Evolutionary conservation across 1,140 invertebrate genomes (phyloP), one percentile per base, ranked within the genome.

Genomic region (Colletes gigas): DNA sequence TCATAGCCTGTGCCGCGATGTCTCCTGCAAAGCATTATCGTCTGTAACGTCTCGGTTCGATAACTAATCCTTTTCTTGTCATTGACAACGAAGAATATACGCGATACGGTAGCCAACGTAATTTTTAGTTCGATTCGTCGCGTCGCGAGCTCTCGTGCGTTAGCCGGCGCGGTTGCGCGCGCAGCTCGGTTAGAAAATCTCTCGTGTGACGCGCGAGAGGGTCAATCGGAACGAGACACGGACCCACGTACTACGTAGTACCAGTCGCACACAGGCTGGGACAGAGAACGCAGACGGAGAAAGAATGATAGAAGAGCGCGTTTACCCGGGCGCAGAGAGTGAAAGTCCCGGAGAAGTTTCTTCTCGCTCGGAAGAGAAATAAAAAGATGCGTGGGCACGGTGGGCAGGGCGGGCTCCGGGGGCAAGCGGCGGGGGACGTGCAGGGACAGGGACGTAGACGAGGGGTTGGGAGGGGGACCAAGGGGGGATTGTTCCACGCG

Each of bases 331-430:
- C 44, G 59, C 59, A n/a, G 77, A 79, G 77, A 79, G 77, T 73
- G 77, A 79, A 79, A 79, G 77, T 79, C 52, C 3, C 59, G 0
- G 19, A 41, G 68, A 30, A 78, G 47, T 71, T 78, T 71, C 55
- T 71, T 78, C 57, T 41, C 52, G 52, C 44, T 50, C 52, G 44
- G 10, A 12, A 50, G 2, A n/a, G 44, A 21, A 21, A 72, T 47
- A 63, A 54, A 78, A 78, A 72, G 47, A 72, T 55, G 59, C 59
- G 76, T 63, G 19, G 67, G 76, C 67, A 63, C 15, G 21, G 14
- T 12, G 39, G n/a, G 19, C 6, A 0, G 30, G 15, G 4, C 62
- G 41, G 60, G 30, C 30, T 30, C 30, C 30, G 30, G 2, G 30
- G 30, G 30, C 30, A 30, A 30, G 30, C 30, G 21, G n/a, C 6